Conservation (phyloP, 2,797 vertebrate species). For the Sorex maritimensis region DNA sequence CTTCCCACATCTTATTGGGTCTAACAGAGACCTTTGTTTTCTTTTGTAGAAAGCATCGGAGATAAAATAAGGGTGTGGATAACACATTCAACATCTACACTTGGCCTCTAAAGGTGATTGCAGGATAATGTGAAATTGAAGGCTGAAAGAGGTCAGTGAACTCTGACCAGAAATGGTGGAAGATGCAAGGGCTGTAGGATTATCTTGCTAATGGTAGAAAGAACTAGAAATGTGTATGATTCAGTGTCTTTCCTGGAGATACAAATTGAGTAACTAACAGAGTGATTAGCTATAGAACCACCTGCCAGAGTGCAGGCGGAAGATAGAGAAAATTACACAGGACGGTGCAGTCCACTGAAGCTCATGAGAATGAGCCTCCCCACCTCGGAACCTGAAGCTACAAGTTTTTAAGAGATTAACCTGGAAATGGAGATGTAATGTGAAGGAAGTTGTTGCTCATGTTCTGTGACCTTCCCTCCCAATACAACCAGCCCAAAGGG, state of each 20-base stretch:
- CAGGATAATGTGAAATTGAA: background rate
- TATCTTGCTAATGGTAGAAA: background rate
- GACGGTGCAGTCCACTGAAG: background rate
- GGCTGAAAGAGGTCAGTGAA: background rate
- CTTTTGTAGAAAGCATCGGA: background rate
- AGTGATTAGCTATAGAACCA: slow-evolving; percentile 23
- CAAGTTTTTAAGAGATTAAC: background rate
- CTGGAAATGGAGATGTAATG: background rate
- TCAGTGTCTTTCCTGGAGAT: background rate
- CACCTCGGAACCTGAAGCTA: background rate
- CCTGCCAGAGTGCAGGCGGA: background rate
- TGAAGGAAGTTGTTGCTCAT: background rate
- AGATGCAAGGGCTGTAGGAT: background rate
- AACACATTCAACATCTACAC: slow-evolving; percentile 18
- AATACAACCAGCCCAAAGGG: background rate
- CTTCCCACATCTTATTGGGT: background rate
- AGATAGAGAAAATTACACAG: background rate
- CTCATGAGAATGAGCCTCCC: background rate
- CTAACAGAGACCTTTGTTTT: slow-evolving; percentile 18
- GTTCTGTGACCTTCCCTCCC: background rate
- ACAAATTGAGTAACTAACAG: background rate
- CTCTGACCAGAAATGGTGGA: background rate
- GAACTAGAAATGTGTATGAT: background rate
- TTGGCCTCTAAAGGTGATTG: background rate
- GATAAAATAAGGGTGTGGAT: slow-evolving; percentile 5